A percentile compares a stretch with the other conserved stretches of the same genome.
These are phyloP conservation scores for Phenganax subtilis DNA, from an alignment of 92 coral and sea anemone species.

Conservation along the genomic window DNA sequence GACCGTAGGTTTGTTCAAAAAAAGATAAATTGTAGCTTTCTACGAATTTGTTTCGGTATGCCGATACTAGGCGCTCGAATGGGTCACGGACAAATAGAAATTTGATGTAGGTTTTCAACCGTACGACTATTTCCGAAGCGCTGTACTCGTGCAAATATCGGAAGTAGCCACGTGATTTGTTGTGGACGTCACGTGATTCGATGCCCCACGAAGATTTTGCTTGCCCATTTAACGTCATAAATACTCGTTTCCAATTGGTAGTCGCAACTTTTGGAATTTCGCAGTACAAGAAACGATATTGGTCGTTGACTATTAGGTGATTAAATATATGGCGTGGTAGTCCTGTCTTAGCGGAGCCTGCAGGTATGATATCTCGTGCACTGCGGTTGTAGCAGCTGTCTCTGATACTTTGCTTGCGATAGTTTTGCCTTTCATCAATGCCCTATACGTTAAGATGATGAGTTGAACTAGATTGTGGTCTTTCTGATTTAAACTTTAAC, in stretches of 20 bases:
- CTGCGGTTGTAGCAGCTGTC: constrained; percentile 72
- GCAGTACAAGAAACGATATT: constrained; percentile 75
- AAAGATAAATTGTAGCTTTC: constrained; percentile 84
- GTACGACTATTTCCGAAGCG: constrained; percentile 73
- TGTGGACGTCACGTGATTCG: constrained; percentile 80
- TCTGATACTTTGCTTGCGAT: constrained; percentile 53
- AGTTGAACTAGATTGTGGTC: not conserved
- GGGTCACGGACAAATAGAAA: constrained; percentile 92
- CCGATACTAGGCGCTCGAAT: constrained; percentile 80
- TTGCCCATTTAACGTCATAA: constrained; percentile 85
- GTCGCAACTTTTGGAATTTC: constrained; percentile 88
- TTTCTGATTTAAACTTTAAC: no score
- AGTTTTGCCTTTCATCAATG: constrained; percentile 50
- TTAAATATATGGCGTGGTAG: constrained; percentile 66
- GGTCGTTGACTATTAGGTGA: constrained; percentile 78
- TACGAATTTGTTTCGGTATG: constrained; percentile 89
- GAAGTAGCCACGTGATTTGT: constrained; percentile 73
- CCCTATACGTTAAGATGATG: not conserved
- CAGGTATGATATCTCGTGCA: constrained; percentile 63
- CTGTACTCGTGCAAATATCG: constrained; percentile 83
- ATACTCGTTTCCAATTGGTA: constrained; percentile 97
- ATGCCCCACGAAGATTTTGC: constrained; percentile 80
- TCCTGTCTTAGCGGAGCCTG: constrained; percentile 55
- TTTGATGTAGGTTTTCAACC: constrained; percentile 78
- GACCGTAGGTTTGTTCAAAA: constrained; percentile 74